Base-by-base conservation (phyloP, 1,140 invertebrate species). In the Eumeta japonica region DNA sequence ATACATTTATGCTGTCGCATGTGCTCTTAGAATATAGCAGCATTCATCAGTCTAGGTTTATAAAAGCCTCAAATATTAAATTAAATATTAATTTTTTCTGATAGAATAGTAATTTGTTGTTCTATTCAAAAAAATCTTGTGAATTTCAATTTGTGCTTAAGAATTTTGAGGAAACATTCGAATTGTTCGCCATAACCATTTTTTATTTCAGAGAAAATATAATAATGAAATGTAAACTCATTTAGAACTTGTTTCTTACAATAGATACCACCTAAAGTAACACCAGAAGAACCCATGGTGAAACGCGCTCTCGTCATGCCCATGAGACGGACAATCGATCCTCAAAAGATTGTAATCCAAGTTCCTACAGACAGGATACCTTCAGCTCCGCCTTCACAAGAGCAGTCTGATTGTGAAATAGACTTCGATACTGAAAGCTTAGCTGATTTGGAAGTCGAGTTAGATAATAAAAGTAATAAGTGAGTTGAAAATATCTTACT, bases 321-420 rank as follows among this genome's bases (percentile, higher is more conserved):
- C 0, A 74, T 73, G 65, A 48, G 71, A 3, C 56, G 74, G 1
- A 52, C 50, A 11, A 48, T 70, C 0, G 65, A 73, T 17, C 50
- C 63, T 0, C 59, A 73, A 41, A 75, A 76, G 28, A 75, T 76
- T 3, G 64, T 76, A 12, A 76, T 76, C 33, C 60, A 75, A 49
- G 72, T 76, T 16, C 61, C 70, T 1, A 48, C 47, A 1, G 52
- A 61, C 16, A 38, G 41, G n/a, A n/a, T n/a, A 28, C 34, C 46
- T 11, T 44, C 43, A 10, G 10, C 10, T n/a, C 10, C 30, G 13
- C 7, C 30, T 10, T n/a, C n/a, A n/a, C n/a, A 40, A 43, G 48
- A 14, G 5, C 41, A 33, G 36, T 43, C 35, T 11, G 40, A 52
- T 20, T 38, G 43, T 43, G 43, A 35, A 24, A 37, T 54, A 0